Evolutionary conservation across 2,888 invertebrate genomes (phyloP).

Genomic region (Amphiduros pacificus): DNA sequence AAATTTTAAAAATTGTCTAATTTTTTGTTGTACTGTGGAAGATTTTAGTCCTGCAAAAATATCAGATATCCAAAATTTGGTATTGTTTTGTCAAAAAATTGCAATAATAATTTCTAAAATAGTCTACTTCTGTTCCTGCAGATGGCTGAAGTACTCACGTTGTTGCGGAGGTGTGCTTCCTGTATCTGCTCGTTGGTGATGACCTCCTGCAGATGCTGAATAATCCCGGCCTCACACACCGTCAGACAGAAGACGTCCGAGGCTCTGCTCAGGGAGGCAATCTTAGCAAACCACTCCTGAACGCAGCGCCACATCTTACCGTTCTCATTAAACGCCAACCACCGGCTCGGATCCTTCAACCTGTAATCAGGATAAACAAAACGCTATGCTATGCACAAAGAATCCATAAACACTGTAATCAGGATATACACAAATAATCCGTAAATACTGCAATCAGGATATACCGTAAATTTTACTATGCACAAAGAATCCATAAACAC

Average conservation of each 20-base stretch:
- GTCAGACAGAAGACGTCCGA: conserved; percentile 7
- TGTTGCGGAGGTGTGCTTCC: conserved; percentile 11
- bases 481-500: not conserved
- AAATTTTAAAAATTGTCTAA: no score
- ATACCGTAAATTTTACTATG: conserved; percentile 1
- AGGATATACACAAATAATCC: no score
- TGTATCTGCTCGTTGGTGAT: conserved; percentile 15
- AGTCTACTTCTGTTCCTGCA: not conserved
- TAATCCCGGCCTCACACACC: conserved; percentile 17
- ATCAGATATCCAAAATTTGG: no score
- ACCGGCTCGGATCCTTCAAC: conserved; percentile 11
- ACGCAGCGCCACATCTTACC: conserved; percentile 18
- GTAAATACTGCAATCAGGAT: no score
- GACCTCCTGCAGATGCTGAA: conserved; percentile 3
- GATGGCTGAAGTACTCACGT: conserved; percentile 2
- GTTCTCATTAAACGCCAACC: conserved; percentile 16
- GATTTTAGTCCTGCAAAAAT: no score
- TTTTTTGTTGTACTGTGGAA: no score
- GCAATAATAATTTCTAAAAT: no score
- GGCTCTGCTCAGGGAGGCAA: conserved; percentile 6
- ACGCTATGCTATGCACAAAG: no score
- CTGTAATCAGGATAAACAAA: not conserved
- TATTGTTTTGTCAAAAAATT: no score
- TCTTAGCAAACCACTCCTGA: conserved; percentile 15
- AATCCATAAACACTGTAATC: not conserved